Conservation (phyloP, 2,797 vertebrate genomes). For the Urophycis tenuis region DNA sequence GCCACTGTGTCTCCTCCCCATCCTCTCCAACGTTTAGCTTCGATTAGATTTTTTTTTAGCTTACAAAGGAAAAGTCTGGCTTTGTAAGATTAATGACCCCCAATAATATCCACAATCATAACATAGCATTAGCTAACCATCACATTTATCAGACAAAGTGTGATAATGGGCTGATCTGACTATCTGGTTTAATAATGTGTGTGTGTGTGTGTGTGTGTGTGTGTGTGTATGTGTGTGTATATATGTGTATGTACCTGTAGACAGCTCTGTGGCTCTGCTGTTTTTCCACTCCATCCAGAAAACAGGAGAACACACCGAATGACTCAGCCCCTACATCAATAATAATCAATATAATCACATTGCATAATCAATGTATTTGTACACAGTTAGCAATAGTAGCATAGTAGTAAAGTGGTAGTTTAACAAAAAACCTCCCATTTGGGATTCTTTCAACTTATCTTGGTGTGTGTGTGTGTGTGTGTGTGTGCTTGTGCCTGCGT, state of each 20-base stretch:
- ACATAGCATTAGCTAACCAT: too few species aligned
- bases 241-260: conserved; percentile 77
- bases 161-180: neutral
- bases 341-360: conserved; percentile 2
- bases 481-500: neutral
- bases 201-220: neutral
- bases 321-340: conserved; percentile 79
- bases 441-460: neutral
- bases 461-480: neutral
- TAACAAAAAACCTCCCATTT: neutral
- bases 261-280: conserved; percentile 91
- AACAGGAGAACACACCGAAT: conserved; percentile 91
- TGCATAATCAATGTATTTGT: neutral
- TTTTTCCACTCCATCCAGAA: conserved; percentile 86
- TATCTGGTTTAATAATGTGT: neutral
- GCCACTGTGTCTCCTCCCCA: too few species aligned
- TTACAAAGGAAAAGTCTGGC: too few species aligned
- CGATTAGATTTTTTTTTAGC: too few species aligned
- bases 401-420: neutral
- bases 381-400: neutral
- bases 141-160: too few species aligned
- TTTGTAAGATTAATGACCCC: too few species aligned
- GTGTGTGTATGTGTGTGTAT: conserved; percentile 1
- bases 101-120: too few species aligned
- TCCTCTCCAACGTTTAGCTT: too few species aligned